Conservation (phyloP, 2,888 invertebrate genomes). For the Ophioninae sp. region DNA sequence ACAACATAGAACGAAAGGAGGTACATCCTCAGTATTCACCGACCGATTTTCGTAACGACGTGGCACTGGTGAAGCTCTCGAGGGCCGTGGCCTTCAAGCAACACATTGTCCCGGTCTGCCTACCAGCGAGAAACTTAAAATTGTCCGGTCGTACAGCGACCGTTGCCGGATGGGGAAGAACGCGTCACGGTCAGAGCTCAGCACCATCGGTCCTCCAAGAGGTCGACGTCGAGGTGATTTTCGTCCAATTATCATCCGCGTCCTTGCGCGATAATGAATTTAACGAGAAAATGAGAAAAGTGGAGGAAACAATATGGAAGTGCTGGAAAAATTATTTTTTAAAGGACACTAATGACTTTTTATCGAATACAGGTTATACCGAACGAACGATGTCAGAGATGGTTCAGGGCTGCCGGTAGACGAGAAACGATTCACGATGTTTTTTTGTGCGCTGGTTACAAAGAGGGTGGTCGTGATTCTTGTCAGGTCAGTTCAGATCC, state of each 20-base stretch:
- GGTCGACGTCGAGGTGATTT: constrained; percentile 88
- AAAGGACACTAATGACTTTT: neutral
- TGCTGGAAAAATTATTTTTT: neutral
- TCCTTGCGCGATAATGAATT: neutral
- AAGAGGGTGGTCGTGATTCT: constrained; percentile 88
- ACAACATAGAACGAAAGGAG: constrained; percentile 92
- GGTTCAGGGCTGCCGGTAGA: constrained; percentile 95
- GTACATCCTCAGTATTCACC: constrained; percentile 95
- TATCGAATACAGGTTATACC: constrained; percentile 85
- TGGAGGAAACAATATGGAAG: neutral
- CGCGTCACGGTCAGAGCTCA: constrained; percentile 92
- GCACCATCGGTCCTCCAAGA: constrained; percentile 93
- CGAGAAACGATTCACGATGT: constrained; percentile 96
- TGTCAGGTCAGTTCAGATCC: constrained; percentile 83
- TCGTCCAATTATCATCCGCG: neutral
- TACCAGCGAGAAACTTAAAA: constrained; percentile 90
- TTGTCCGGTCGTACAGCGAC: constrained; percentile 94
- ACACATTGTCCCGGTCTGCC: constrained; percentile 95
- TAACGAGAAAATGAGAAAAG: neutral
- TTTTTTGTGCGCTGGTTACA: constrained; percentile 95
- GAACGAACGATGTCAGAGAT: constrained; percentile 94
- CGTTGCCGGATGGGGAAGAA: constrained; percentile 96
- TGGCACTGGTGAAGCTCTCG: constrained; percentile 91
- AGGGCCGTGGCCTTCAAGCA: constrained; percentile 93
- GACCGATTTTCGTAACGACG: constrained; percentile 94